Evolutionary conservation across 2,797 vertebrate genomes (phyloP), one percentile per base, ranked within the genome.

Genomic region (Podarcis lilfordi): DNA sequence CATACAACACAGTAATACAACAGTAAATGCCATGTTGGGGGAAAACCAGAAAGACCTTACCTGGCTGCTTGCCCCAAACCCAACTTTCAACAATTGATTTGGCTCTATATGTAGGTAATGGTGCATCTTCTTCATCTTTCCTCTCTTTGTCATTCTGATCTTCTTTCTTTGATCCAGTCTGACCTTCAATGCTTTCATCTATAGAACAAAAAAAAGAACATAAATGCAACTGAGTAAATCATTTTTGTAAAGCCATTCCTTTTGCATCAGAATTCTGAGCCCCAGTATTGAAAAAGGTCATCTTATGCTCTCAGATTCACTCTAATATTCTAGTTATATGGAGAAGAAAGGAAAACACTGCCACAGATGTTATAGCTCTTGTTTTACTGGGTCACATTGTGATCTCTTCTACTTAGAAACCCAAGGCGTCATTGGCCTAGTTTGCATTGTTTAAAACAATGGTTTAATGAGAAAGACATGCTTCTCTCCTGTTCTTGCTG

Each of bases 31-130:
- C 29, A 7, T 37, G 27, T 37, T 19, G 21, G 3, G 29, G n/a
- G 9, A 61, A 75, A 37, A 84, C 37, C 23, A 5, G 23, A 25
- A 74, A 50, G 6, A 95, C 90, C 50, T 64, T 97, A 99, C 99
- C 99, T 98, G 99, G 98, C 90, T 99, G 99, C 88, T 95, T 97
- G 78, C 99, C 99, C 99, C 99, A 99, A 86, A 99, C 98, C 99
- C 99, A 99, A 29, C 98, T 98, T 96, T 99, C 98, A 37, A 99
- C 98, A 93, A 99, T 98, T 6, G 98, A 98, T 96, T 98, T 98
- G 90, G 97, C 97, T 85, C 93, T 95, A 93, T 98, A 98, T 4
- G 97, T 97, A 35, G 98, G 98, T 10, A 95, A 86, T 0, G 97
- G 97, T 1, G 95, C 90, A 69, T 99, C 99, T 66, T 99, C 99